A percentile compares a stretch with the other conserved stretches of the same genome.
phyloP scores from a whole-genome alignment of 2,797 vertebrate species.

The Intellagama lesueurii region DNA sequence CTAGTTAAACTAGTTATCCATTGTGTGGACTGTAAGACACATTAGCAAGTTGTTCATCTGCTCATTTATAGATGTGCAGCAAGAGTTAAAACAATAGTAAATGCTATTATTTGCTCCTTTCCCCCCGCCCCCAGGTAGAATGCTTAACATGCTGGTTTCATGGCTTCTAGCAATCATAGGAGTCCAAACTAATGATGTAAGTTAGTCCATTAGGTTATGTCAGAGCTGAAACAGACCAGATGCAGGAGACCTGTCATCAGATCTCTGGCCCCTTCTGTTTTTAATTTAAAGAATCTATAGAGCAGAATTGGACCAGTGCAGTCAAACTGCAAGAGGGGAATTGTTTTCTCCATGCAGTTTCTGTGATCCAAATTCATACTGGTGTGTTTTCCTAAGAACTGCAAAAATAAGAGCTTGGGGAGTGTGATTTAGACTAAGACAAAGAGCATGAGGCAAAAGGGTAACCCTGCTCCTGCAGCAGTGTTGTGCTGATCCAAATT shows the following conservation, averaged over 20 bases:
- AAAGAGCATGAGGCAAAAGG: background rate
- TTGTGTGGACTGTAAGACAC: background rate
- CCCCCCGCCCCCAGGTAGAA: background rate
- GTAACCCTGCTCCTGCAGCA: background rate
- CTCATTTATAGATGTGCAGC: background rate
- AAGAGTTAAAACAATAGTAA: constrained; percentile 2
- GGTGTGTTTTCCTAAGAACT: background rate
- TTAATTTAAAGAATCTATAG: background rate
- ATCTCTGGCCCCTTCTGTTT: background rate
- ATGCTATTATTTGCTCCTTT: background rate
- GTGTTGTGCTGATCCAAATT: background rate
- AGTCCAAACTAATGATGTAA: background rate
- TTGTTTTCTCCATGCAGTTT: background rate
- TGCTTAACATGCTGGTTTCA: background rate
- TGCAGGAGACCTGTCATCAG: background rate
- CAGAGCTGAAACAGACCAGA: background rate
- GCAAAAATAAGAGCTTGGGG: background rate
- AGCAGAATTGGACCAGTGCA: background rate
- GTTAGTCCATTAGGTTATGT: background rate
- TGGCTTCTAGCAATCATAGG: background rate
- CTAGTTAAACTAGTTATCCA: background rate
- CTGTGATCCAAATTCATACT: background rate
- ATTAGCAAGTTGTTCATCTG: background rate
- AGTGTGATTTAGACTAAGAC: background rate
- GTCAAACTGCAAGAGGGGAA: background rate